phyloP scores from a whole-genome alignment of 2,113 vertebrate genomes.

The Paraplagusia blochii region DNA sequence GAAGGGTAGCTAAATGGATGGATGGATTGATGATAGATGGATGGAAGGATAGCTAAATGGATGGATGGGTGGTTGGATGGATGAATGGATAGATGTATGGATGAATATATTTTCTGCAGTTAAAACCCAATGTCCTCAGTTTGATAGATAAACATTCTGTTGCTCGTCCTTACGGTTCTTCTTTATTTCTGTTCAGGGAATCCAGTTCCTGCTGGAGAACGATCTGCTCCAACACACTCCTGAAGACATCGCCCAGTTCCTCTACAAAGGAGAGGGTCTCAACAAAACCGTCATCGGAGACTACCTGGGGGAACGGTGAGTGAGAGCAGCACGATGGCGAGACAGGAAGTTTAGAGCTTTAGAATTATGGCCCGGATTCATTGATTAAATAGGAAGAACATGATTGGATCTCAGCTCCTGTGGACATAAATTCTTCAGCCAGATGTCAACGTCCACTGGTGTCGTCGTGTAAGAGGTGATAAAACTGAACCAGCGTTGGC shows the following conservation, averaged over 20 bases:
- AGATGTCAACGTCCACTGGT: conserved; percentile 20
- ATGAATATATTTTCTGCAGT: too few species aligned
- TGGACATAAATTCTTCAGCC: conserved; percentile 29
- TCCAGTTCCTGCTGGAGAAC: conserved; percentile 96
- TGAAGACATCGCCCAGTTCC: conserved; percentile 95
- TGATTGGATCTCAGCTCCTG: conserved; percentile 4
- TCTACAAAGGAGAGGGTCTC: conserved; percentile 97
- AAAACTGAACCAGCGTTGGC: too few species aligned
- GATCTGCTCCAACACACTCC: conserved; percentile 94
- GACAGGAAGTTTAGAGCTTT: conserved; percentile 31
- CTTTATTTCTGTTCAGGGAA: conserved; percentile 78
- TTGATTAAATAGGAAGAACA: conserved; percentile 39
- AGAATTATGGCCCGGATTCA: conserved; percentile 46
- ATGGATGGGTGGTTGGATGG: too few species aligned
- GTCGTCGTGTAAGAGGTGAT: conserved; percentile 19
- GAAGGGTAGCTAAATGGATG: too few species aligned
- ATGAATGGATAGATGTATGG: too few species aligned
- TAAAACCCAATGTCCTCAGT: neutral
- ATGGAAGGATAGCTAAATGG: too few species aligned
- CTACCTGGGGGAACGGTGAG: conserved; percentile 95
- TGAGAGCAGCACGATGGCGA: conserved; percentile 7
- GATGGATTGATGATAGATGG: too few species aligned
- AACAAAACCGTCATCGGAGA: conserved; percentile 98
- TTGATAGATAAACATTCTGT: conserved; percentile 8
- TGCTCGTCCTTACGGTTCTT: conserved; percentile 5